Evolutionary conservation across 2,888 invertebrate species (phyloP).

Genomic region (Phalera bucephala): DNA sequence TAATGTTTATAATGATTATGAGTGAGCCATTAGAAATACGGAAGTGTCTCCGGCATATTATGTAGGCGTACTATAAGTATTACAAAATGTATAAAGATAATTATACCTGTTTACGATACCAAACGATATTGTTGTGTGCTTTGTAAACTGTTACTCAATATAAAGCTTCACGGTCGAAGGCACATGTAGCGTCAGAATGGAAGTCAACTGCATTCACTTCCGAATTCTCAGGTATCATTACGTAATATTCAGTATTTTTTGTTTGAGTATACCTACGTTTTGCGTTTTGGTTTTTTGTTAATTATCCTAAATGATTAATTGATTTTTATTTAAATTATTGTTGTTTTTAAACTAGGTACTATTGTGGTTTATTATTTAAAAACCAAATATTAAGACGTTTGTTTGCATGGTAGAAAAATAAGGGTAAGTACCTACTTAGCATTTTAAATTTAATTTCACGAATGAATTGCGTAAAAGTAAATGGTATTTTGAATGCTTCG

Average conservation of each 20-base stretch:
- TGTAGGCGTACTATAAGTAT: too few species aligned
- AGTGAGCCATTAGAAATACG: too few species aligned
- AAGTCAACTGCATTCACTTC: slow-evolving; percentile 62
- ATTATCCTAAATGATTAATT: neutral
- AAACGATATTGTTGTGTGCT: slow-evolving; percentile 17
- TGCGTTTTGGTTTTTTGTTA: slow-evolving; percentile 15
- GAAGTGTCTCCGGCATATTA: too few species aligned
- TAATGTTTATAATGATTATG: too few species aligned
- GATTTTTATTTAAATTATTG: neutral
- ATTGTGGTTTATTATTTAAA: neutral
- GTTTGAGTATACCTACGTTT: slow-evolving; percentile 15
- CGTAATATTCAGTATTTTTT: slow-evolving; percentile 32
- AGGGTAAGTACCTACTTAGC: neutral
- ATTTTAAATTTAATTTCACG: too few species aligned
- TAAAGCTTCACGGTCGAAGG: slow-evolving; percentile 49
- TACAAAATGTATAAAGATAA: slow-evolving; percentile 2
- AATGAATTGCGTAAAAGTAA: too few species aligned
- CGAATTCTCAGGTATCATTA: slow-evolving; percentile 51
- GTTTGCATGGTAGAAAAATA: neutral
- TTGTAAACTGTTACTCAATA: slow-evolving; percentile 47
- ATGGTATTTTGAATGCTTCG: too few species aligned
- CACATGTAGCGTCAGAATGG: slow-evolving; percentile 46
- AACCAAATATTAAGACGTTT: too few species aligned
- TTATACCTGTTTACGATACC: slow-evolving; percentile 18
- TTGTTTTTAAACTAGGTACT: neutral